phyloP scores from a whole-genome alignment of 2,113 vertebrate species.

The Bungarus multicinctus region DNA sequence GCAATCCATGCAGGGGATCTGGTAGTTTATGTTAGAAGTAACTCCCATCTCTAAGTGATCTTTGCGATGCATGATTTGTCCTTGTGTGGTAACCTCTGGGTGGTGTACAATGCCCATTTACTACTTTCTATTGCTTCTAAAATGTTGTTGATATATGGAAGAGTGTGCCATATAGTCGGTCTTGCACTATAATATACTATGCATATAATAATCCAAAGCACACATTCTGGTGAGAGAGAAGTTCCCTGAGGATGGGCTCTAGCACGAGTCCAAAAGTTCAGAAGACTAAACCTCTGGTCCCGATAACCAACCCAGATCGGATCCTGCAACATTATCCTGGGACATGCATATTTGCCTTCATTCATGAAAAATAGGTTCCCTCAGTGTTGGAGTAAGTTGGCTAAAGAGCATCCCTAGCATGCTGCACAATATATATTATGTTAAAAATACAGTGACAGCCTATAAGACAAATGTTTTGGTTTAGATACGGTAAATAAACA shows the following conservation, averaged over 20 bases:
- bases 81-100: not conserved
- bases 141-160: not conserved
- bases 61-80: not conserved
- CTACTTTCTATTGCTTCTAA: not conserved
- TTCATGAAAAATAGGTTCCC: not conserved
- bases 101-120: not conserved
- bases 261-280: not conserved
- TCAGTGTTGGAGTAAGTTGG: not conserved
- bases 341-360: not conserved
- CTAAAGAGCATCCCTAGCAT: not conserved
- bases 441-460: not conserved
- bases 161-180: not conserved
- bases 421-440: not conserved
- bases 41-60: not conserved
- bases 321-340: not conserved
- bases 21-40: not conserved
- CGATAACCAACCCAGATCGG: not conserved
- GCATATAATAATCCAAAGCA: not conserved
- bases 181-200: not conserved
- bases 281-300: not conserved
- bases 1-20: not conserved
- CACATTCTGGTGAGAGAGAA: no score
- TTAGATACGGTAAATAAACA: slow-evolving; percentile 3
- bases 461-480: not conserved
- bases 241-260: not conserved